A percentile compares a stretch with the other conserved stretches of the same genome.
phyloP scores from a whole-genome alignment of 2,888 invertebrate species.

The Notodromas monacha region DNA sequence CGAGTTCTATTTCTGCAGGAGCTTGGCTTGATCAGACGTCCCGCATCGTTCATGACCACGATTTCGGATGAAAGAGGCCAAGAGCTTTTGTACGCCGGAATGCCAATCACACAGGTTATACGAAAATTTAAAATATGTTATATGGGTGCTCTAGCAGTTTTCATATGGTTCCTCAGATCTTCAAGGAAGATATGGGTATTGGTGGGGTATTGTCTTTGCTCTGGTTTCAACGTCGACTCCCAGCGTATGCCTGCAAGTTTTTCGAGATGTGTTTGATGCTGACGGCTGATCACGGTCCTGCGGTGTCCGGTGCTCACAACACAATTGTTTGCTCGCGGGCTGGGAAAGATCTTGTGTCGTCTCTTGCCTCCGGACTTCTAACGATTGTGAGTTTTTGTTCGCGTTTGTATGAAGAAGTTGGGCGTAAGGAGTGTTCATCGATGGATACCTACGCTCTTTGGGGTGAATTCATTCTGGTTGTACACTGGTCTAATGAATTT shows the following conservation, averaged over 20 bases:
- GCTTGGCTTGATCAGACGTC: conserved; percentile 83
- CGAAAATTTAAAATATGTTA: too few species aligned
- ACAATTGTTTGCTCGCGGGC: conserved; percentile 90
- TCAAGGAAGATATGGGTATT: conserved; percentile 78
- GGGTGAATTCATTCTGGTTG: too few species aligned
- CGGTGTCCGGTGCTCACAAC: conserved; percentile 92
- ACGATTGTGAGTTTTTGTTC: conserved; percentile 78
- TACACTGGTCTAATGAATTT: too few species aligned
- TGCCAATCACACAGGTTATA: conserved; percentile 29
- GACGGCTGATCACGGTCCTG: conserved; percentile 92
- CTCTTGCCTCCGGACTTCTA: conserved; percentile 70
- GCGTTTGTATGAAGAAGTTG: too few species aligned
- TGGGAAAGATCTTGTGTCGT: conserved; percentile 85
- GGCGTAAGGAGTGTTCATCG: too few species aligned
- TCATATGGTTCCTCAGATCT: conserved; percentile 26
- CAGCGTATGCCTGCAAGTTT: conserved; percentile 76
- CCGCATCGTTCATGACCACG: conserved; percentile 95
- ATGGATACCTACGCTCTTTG: too few species aligned
- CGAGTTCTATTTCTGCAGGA: conserved; percentile 27
- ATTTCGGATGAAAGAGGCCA: conserved; percentile 97
- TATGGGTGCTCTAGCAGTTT: too few species aligned
- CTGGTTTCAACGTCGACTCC: conserved; percentile 93
- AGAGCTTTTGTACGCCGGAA: conserved; percentile 81
- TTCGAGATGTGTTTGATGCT: conserved; percentile 97
- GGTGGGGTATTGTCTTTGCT: conserved; percentile 85